Conservation (phyloP, 2,113 vertebrate species). For the Tetrao urogallus region DNA sequence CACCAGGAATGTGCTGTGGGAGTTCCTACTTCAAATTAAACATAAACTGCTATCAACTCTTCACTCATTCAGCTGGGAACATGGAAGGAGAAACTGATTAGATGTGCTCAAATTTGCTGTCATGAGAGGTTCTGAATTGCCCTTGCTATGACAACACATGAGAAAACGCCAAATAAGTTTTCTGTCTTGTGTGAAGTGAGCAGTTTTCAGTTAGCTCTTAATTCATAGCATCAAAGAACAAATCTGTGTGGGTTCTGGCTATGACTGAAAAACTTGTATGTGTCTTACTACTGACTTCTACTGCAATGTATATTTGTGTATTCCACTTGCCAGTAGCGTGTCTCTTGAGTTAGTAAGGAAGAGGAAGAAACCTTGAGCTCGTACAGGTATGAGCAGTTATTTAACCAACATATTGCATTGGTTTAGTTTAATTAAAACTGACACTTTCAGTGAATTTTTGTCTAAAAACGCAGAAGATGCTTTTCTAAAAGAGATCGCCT, state of each 20-base stretch:
- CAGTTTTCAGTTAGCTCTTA: neutral
- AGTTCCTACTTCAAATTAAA: conserved; percentile 52
- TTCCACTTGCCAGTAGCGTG: neutral
- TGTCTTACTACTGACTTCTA: neutral
- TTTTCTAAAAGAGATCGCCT: neutral
- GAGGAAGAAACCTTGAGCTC: neutral
- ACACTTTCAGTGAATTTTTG: neutral
- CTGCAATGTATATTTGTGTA: neutral
- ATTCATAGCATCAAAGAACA: neutral
- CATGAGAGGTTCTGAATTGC: neutral
- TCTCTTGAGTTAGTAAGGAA: neutral
- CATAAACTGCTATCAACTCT: conserved; percentile 20
- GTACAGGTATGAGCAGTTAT: neutral
- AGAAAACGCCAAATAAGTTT: neutral
- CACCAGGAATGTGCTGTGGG: conserved; percentile 7
- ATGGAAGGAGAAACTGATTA: conserved; percentile 26
- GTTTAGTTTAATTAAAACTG: neutral
- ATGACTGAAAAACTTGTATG: neutral
- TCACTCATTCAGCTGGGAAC: conserved; percentile 15
- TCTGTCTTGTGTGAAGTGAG: neutral
- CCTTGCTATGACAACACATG: neutral
- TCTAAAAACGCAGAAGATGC: neutral
- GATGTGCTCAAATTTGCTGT: conserved; percentile 17
- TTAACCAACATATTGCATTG: neutral
- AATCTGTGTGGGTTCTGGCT: neutral